Evolutionary conservation across 2,888 invertebrate genomes (phyloP).

Genomic region (Ecdyonurus torrentis): DNA sequence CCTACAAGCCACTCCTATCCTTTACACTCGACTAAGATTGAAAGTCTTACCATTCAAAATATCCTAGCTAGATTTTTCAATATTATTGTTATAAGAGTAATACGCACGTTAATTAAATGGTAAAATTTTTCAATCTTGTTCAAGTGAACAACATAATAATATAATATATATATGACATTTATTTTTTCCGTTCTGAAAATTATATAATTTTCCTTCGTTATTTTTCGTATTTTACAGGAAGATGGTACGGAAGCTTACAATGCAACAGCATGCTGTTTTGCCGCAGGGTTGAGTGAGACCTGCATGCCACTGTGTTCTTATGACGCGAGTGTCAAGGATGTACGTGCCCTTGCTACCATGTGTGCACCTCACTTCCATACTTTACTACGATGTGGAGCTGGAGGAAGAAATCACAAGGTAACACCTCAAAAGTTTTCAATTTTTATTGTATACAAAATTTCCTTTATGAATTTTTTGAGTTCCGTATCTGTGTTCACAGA

Average conservation of each 20-base stretch:
- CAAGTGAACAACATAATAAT: too few relatives aligned
- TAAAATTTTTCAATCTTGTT: too few relatives aligned
- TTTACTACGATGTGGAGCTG: conserved; percentile 42
- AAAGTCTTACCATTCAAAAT: too few relatives aligned
- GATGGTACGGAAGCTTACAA: conserved; percentile 49
- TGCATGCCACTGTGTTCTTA: conserved; percentile 68
- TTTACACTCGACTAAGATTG: too few relatives aligned
- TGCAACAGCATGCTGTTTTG: conserved; percentile 59
- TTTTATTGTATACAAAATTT: too few relatives aligned
- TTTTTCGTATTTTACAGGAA: conserved; percentile 30
- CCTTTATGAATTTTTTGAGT: too few relatives aligned
- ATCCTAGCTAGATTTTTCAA: too few relatives aligned
- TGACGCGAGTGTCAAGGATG: conserved; percentile 65
- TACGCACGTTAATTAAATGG: too few relatives aligned
- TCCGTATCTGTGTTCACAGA: too few relatives aligned
- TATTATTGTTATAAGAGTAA: too few relatives aligned
- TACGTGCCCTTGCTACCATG: conserved; percentile 50
- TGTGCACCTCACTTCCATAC: conserved; percentile 65
- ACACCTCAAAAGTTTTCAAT: too few relatives aligned
- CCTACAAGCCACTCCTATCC: too few relatives aligned
- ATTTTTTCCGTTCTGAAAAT: conserved; percentile 11
- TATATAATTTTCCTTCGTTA: conserved; percentile 22
- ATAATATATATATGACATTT: neutral
- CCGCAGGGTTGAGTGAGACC: conserved; percentile 45
- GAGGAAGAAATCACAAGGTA: conserved; percentile 52